These are phyloP conservation scores for Pheosia gnoma DNA, from an alignment of 2,888 invertebrate species.

Conservation along the genomic window DNA sequence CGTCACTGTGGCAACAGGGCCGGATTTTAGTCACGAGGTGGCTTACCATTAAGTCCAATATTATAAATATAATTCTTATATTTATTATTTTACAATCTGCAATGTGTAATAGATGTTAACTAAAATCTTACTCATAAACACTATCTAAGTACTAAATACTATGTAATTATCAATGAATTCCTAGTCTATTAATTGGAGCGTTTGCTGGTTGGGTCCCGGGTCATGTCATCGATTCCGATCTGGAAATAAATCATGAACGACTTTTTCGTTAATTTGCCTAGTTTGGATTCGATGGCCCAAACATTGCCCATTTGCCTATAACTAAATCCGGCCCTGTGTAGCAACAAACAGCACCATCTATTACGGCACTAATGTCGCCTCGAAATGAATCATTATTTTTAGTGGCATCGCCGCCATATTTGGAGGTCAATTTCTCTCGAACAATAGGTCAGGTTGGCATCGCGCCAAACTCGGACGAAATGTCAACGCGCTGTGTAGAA, in stretches of 20 bases:
- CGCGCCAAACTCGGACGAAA: constrained; percentile 32
- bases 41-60: no score
- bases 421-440: constrained; percentile 37
- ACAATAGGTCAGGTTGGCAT: constrained; percentile 34
- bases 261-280: no score
- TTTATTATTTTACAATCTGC: no score
- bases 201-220: no score
- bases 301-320: constrained; percentile 1
- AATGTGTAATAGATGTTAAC: no score
- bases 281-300: not conserved
- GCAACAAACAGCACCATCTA: constrained; percentile 3
- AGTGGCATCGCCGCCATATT: constrained; percentile 34
- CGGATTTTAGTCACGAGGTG: constrained; percentile 27
- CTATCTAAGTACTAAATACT: no score
- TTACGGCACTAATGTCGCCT: constrained; percentile 24
- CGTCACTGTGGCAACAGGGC: constrained; percentile 32
- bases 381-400: constrained; percentile 44
- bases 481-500: constrained; percentile 31
- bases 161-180: no score
- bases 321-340: not conserved
- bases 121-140: no score
- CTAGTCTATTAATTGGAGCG: no score
- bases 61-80: no score
- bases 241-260: no score
- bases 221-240: no score